phyloP scores from a whole-genome alignment of 2,888 invertebrate species.

The Luperina testacea region DNA sequence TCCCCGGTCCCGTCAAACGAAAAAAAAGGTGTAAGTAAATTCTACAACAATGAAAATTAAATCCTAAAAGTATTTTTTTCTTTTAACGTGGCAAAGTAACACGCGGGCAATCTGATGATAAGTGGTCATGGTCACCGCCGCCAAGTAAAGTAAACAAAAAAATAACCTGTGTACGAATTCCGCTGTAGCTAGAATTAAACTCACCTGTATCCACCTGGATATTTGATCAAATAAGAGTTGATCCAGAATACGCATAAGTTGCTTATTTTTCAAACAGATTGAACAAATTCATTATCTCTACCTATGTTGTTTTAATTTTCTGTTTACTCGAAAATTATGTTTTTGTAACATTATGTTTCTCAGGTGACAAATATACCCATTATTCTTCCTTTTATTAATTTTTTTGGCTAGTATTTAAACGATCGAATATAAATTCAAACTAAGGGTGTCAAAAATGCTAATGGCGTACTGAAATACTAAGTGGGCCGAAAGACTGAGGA shows the following conservation, averaged over 20 bases:
- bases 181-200: neutral
- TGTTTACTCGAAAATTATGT: neutral
- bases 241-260: conserved; percentile 11
- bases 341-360: too few relatives aligned
- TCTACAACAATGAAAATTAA: neutral
- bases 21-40: neutral
- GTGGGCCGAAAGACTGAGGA: too few relatives aligned
- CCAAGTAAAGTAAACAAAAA: conserved; percentile 29
- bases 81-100: too few relatives aligned
- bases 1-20: neutral
- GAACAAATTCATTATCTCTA: neutral
- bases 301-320: too few relatives aligned
- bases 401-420: too few relatives aligned
- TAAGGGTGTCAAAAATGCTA: too few relatives aligned
- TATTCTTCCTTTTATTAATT: too few relatives aligned
- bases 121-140: neutral
- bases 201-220: conserved; percentile 1
- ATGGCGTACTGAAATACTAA: too few relatives aligned
- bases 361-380: too few relatives aligned
- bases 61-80: too few relatives aligned
- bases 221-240: conserved; percentile 22
- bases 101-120: neutral
- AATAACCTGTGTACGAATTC: conserved; percentile 14
- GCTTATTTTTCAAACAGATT: conserved; percentile 31
- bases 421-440: too few relatives aligned